A percentile compares a stretch with the other conserved stretches of the same genome.
phyloP scores from a whole-genome alignment of 2,113 vertebrate genomes.

The Aviceda subcristata region DNA sequence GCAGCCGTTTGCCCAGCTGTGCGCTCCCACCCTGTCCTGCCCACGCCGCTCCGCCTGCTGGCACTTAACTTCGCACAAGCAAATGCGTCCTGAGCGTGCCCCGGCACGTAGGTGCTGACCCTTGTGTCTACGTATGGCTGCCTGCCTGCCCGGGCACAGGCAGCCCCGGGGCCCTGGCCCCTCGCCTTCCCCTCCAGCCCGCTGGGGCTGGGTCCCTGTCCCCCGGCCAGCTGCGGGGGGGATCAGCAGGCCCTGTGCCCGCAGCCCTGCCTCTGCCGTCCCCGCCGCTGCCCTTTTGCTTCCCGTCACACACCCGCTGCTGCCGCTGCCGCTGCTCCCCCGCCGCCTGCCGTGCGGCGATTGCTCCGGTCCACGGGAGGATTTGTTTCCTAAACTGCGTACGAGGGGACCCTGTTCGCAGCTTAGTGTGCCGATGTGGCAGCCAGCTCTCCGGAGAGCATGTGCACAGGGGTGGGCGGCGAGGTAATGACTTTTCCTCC shows the following conservation, averaged over 20 bases:
- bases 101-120: neutral
- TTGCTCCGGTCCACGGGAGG: neutral
- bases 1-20: neutral
- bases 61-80: neutral
- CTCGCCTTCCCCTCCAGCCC: neutral
- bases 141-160: neutral
- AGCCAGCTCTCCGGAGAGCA: neutral
- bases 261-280: neutral
- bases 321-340: neutral
- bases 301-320: accelerated
- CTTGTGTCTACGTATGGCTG: accelerated
- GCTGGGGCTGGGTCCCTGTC: neutral
- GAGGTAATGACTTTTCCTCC: slow-evolving; percentile 11
- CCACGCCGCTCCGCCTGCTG: accelerated
- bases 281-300: neutral
- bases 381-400: neutral
- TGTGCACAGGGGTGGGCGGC: neutral
- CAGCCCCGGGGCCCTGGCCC: neutral
- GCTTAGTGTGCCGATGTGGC: neutral
- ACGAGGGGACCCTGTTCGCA: accelerated
- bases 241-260: neutral
- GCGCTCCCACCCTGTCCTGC: accelerated
- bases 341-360: accelerated
- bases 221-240: accelerated
- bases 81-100: accelerated